Evolutionary conservation across 2,797 vertebrate species (phyloP), one percentile per base, ranked within the genome.

Genomic region (Pipistrellus kuhlii): DNA sequence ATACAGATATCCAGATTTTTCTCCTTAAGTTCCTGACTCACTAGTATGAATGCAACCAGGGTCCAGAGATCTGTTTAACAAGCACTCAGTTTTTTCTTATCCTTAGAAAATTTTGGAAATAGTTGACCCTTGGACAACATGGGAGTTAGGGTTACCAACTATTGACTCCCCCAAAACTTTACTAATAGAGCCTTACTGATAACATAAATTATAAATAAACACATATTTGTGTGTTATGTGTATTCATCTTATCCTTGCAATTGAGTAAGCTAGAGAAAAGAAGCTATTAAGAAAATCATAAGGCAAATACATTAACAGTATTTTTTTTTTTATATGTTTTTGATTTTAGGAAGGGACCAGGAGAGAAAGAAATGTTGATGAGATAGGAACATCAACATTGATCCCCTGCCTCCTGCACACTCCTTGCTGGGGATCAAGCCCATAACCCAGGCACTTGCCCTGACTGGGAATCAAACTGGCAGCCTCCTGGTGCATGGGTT

Each of bases 1-100:
- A 59, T 78, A 27, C 5, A 38, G 44, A 35, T 75, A 78, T 2
- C 11, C 13, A 25, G 38, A 77, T 62, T 71, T 73, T 30, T 46
- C 21, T 87, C 11, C 77, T 72, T 72, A 55, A 68, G 77, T 88
- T 95, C 88, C 64, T 84, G 27, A n/a, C 87, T 91, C 27, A 44
- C 30, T 82, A 66, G 59, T n/a, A 25, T 66, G 44, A 83, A 83
- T 83, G 62, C 32, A 83, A 13, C 68, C 57, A 35, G 21, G 57
- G 7, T 85, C 81, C 38, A 51, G 18, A 66, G 30, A 88, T 66
- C 30, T 85, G 27, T 73, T 80, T 85, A 80, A 73, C n/a, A 72
- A 85, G 30, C 27, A 41, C 11, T 84, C 17, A 84, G 41, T 3
- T 77, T 83, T 85, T 91, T 87, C 51, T 71, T 71, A 51, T 53